A percentile compares a stretch with the other conserved stretches of the same genome.
Evolutionary conservation across 2,888 invertebrate species (phyloP).

Genomic region (Drosophila incognita): DNA sequence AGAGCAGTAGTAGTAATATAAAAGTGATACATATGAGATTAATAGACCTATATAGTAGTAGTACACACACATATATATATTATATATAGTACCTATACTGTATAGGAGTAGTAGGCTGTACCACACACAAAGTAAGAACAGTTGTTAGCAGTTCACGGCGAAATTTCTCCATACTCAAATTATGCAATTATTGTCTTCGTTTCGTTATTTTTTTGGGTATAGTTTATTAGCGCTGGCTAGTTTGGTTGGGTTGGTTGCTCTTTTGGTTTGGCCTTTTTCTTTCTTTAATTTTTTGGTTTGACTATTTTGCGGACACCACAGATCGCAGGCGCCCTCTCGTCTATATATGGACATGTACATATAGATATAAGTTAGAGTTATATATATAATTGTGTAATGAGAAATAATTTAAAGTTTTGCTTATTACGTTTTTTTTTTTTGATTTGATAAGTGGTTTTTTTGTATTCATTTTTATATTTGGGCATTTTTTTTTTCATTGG

Average conservation of each 20-base stretch:
- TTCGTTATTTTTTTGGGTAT: conserved; percentile 58
- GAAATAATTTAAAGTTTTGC: conserved; percentile 49
- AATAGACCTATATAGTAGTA: conserved; percentile 7
- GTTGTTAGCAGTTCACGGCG: conserved; percentile 57
- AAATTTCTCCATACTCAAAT: conserved; percentile 71
- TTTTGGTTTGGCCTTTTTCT: conserved; percentile 47
- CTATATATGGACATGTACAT: conserved; percentile 55
- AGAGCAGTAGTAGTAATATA: conserved; percentile 46
- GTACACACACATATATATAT: conserved; percentile 14
- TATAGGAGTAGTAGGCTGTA: conserved; percentile 19
- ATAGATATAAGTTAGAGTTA: conserved; percentile 54
- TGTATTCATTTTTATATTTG: conserved; percentile 31
- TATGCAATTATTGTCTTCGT: conserved; percentile 48
- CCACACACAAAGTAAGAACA: conserved; percentile 31
- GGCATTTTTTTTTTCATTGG: conserved; percentile 51
- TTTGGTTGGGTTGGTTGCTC: conserved; percentile 60
- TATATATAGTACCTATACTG: conserved; percentile 34
- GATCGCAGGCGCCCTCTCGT: conserved; percentile 48
- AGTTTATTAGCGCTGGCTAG: conserved; percentile 67
- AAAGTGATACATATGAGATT: conserved; percentile 12
- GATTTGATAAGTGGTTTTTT: conserved; percentile 44
- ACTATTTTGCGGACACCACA: conserved; percentile 51
- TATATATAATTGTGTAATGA: conserved; percentile 44
- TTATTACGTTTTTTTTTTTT: conserved; percentile 60
- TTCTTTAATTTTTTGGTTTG: conserved; percentile 22